phyloP scores from a whole-genome alignment of 2,113 vertebrate species.

The Cinclus mexicanus region DNA sequence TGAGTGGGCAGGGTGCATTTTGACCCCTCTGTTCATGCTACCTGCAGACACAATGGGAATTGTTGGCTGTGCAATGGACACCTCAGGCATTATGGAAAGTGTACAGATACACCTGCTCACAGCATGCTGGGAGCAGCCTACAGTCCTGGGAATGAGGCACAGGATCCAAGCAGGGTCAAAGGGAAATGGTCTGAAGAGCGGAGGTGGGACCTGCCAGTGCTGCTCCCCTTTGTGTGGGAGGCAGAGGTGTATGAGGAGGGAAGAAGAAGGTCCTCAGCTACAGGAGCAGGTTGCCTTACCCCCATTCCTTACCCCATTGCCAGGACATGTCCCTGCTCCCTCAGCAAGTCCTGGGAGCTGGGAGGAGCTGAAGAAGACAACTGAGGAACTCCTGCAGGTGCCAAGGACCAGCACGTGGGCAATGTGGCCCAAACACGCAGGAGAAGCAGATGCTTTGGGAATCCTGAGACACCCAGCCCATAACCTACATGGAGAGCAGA shows the following conservation, averaged over 20 bases:
- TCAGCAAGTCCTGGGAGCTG: not conserved
- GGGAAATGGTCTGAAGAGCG: not conserved
- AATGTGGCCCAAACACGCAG: not conserved
- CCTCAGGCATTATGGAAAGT: not conserved
- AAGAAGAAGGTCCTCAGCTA: not conserved
- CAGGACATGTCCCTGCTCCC: not conserved
- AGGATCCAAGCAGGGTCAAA: not conserved
- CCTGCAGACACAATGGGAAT: not conserved
- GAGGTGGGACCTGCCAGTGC: not conserved
- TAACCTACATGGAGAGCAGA: not conserved
- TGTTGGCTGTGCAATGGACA: not conserved
- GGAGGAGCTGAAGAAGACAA: not conserved
- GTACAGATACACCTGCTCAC: not conserved
- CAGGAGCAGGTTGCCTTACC: not conserved
- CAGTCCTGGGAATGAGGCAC: rapidly evolving
- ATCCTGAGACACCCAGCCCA: not conserved
- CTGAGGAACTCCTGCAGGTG: not conserved
- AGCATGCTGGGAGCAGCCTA: not conserved
- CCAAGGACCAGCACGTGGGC: not conserved
- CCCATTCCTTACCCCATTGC: not conserved
- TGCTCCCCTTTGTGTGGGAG: not conserved
- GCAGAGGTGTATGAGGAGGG: not conserved
- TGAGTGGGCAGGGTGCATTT: not conserved
- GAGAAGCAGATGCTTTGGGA: not conserved
- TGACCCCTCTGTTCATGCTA: not conserved